Evolutionary conservation across 2,113 vertebrate species (phyloP).

Genomic region (Pycnonotus jocosus): DNA sequence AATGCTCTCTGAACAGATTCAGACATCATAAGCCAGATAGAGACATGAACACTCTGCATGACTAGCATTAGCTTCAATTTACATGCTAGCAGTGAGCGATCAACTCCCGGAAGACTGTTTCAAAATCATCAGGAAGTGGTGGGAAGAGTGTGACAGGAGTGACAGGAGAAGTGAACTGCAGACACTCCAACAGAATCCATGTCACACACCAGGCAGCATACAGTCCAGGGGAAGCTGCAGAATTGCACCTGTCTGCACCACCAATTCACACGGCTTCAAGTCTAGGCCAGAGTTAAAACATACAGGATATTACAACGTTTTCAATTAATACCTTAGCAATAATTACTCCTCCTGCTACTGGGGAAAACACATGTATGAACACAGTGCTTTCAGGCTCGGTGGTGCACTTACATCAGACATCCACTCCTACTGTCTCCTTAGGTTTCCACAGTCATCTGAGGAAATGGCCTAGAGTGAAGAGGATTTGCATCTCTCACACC

Average conservation of each 20-base stretch:
- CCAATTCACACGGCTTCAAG: not conserved
- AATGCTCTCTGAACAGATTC: not conserved
- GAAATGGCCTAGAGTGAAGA: not conserved
- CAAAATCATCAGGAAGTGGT: not conserved
- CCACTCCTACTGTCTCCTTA: not conserved
- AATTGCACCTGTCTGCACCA: not conserved
- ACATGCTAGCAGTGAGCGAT: not conserved
- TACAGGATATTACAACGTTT: not conserved
- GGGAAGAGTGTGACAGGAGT: fast-evolving
- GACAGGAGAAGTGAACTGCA: not conserved
- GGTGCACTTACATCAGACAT: not conserved
- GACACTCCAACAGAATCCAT: not conserved
- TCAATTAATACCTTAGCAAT: not conserved
- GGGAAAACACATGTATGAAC: not conserved
- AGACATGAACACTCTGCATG: not conserved
- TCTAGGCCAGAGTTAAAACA: not conserved
- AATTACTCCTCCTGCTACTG: not conserved
- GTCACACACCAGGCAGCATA: not conserved
- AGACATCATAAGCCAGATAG: not conserved
- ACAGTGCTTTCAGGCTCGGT: not conserved
- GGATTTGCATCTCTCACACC: not conserved
- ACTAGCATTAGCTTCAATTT: not conserved
- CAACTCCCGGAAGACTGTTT: not conserved
- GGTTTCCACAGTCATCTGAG: not conserved
- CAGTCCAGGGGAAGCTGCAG: not conserved